phyloP scores from a whole-genome alignment of 1,140 invertebrate species.

The Zaprionus inermis region DNA sequence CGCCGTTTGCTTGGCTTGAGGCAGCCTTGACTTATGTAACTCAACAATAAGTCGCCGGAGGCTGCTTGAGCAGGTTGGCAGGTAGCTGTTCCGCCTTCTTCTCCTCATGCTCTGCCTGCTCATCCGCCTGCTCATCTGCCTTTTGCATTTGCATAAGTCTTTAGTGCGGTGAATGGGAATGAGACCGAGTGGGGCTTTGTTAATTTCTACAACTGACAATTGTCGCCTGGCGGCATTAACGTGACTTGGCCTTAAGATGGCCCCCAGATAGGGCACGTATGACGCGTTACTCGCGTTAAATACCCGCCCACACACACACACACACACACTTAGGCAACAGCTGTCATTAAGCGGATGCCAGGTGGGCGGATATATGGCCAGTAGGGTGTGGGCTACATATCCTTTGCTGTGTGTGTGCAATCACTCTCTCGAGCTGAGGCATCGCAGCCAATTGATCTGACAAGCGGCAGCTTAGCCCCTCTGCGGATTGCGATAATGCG shows the following conservation, averaged over 20 bases:
- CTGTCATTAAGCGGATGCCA: slow-evolving; percentile 58
- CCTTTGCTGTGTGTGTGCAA: slow-evolving; percentile 4
- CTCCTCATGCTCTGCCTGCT: background rate
- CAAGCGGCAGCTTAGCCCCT: slow-evolving; percentile 48
- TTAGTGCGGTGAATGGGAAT: slow-evolving; percentile 39
- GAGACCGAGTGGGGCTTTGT: slow-evolving; percentile 59
- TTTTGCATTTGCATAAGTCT: slow-evolving; percentile 57
- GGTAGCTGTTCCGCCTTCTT: too few species aligned
- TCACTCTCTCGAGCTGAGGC: slow-evolving; percentile 13
- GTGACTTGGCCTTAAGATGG: slow-evolving; percentile 19
- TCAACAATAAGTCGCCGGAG: slow-evolving; percentile 11
- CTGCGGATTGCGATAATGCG: slow-evolving; percentile 28
- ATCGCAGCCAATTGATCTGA: slow-evolving; percentile 70
- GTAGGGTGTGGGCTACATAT: background rate
- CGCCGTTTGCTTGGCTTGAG: slow-evolving; percentile 19
- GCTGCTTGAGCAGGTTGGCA: slow-evolving; percentile 10
- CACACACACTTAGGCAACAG: slow-evolving; percentile 11
- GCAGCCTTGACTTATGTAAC: slow-evolving; percentile 48
- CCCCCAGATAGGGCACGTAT: slow-evolving; percentile 68
- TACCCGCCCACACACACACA: background rate
- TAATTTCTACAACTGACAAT: slow-evolving; percentile 64
- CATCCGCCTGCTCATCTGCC: slow-evolving; percentile 11
- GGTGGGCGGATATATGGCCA: background rate
- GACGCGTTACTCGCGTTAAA: slow-evolving; percentile 28
- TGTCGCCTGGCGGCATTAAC: slow-evolving; percentile 48